Conservation (phyloP, 2,888 invertebrate species). For the Deroplatys truncata region DNA sequence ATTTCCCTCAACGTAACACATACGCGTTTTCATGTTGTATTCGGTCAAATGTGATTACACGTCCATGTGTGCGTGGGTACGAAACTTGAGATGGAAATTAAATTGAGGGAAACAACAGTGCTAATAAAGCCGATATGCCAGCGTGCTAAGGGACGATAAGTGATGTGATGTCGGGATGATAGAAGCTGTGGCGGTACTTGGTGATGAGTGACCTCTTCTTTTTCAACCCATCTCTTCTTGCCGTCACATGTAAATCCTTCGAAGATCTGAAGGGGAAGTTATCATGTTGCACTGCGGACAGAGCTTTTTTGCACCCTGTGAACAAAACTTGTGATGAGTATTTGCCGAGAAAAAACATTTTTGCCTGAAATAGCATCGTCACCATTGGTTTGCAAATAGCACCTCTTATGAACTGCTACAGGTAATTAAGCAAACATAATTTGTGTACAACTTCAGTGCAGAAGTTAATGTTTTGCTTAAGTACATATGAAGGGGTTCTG, state of each 20-base stretch:
- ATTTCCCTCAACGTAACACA: neutral
- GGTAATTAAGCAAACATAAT: too few species aligned
- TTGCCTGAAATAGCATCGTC: neutral
- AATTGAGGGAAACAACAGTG: neutral
- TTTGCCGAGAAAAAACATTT: neutral
- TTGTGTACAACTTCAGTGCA: too few species aligned
- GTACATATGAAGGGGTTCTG: too few species aligned
- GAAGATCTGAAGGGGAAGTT: constrained; percentile 79
- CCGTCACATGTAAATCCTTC: constrained; percentile 82
- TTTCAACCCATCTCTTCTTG: constrained; percentile 29
- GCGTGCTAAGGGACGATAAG: neutral
- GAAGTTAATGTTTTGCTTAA: too few species aligned
- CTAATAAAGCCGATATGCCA: neutral
- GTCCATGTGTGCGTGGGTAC: neutral
- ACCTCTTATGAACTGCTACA: too few species aligned
- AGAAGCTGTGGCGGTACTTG: neutral
- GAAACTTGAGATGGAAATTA: neutral
- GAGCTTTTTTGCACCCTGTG: constrained; percentile 80
- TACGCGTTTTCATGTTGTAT: neutral
- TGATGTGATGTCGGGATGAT: neutral
- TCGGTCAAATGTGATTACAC: neutral
- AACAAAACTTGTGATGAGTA: constrained; percentile 29
- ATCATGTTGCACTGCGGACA: constrained; percentile 95
- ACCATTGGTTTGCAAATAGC: neutral
- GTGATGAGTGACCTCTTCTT: neutral